These are phyloP conservation scores for Halcyon chelicuti DNA, from an alignment of 2,797 vertebrate species.

Conservation along the genomic window DNA sequence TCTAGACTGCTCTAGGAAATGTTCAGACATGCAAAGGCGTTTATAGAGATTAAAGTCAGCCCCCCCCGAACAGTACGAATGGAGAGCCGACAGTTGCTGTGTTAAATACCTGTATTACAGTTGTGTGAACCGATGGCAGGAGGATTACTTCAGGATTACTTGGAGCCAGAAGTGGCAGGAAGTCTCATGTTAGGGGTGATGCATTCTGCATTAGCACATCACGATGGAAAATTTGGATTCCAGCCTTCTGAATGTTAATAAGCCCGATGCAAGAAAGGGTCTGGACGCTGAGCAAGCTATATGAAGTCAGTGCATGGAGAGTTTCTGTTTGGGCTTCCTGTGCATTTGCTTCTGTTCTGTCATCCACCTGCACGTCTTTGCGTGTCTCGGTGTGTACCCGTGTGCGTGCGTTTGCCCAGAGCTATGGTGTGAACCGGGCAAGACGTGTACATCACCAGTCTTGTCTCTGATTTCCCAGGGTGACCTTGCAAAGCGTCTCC, in stretches of 20 bases:
- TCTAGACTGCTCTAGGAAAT: not conserved
- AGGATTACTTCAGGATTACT: not conserved
- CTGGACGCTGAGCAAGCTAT: not conserved
- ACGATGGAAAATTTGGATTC: not conserved
- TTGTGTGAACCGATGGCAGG: not conserved
- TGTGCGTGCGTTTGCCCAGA: rapidly evolving
- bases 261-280: not conserved
- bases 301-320: not conserved
- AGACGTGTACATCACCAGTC: rapidly evolving
- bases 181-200: not conserved
- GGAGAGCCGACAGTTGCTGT: not conserved
- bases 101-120: not conserved
- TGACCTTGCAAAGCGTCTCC: not conserved
- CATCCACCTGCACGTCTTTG: not conserved
- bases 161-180: not conserved
- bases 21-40: not conserved
- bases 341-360: not conserved
- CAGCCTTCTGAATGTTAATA: not conserved
- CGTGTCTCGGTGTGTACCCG: rapidly evolving
- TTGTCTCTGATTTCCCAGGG: not conserved
- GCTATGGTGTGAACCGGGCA: not conserved
- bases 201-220: slow-evolving; percentile 1
- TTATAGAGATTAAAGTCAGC: not conserved
- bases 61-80: not conserved
- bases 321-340: slow-evolving; percentile 2